Conservation (phyloP, 1,140 invertebrate genomes). For the Drosophila pallidifrons region DNA sequence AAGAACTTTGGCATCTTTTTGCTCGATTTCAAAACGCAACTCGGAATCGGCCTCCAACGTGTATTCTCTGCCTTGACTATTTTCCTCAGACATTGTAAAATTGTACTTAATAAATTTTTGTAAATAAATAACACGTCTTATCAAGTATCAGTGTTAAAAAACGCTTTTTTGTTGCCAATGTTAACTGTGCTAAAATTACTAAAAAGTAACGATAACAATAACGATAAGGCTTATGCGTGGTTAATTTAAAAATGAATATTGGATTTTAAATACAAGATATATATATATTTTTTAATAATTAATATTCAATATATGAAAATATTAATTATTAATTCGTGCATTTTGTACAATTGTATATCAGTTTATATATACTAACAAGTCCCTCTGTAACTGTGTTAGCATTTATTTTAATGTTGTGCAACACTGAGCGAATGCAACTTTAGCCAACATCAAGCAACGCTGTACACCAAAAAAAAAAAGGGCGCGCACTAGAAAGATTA, state of each 20-base stretch:
- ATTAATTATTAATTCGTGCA: too few relatives aligned
- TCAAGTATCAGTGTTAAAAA: conserved; percentile 1
- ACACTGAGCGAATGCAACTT: too few relatives aligned
- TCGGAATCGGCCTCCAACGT: conserved; percentile 95
- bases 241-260: too few relatives aligned
- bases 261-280: too few relatives aligned
- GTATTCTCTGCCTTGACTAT: conserved; percentile 87
- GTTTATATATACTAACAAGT: too few relatives aligned
- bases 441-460: not conserved
- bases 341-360: too few relatives aligned
- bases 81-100: conserved; percentile 66
- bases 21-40: conserved; percentile 96
- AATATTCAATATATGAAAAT: too few relatives aligned
- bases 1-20: conserved; percentile 93
- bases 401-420: too few relatives aligned
- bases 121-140: conserved; percentile 19
- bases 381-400: too few relatives aligned
- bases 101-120: not conserved
- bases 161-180: not conserved
- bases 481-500: not conserved
- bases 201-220: not conserved
- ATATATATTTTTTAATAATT: too few relatives aligned
- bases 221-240: too few relatives aligned
- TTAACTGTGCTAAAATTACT: not conserved
- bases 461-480: conserved; percentile 14